phyloP scores from a whole-genome alignment of 1,140 invertebrate species.

The Diachasma alloeum region DNA sequence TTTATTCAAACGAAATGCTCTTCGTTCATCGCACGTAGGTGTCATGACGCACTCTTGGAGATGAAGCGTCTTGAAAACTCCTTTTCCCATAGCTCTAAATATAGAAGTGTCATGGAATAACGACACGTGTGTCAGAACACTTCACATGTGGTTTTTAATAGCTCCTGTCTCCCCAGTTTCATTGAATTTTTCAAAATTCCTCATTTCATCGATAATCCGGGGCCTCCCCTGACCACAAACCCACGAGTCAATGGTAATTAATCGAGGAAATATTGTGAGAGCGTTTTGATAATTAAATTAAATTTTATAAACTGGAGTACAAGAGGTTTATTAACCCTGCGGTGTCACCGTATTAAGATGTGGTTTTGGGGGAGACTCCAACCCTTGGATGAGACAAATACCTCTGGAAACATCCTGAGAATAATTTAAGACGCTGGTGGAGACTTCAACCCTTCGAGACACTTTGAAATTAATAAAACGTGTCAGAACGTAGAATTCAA shows the following conservation, averaged over 20 bases:
- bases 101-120: constrained; percentile 46
- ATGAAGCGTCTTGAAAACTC: constrained; percentile 21
- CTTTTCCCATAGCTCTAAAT: constrained; percentile 56
- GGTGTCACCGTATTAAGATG: constrained; percentile 47
- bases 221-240: too few species aligned
- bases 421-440: constrained; percentile 39
- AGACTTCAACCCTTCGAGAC: neutral
- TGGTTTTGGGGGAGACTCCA: constrained; percentile 36
- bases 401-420: constrained; percentile 40
- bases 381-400: constrained; percentile 42
- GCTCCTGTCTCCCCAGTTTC: neutral
- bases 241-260: neutral
- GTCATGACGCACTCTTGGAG: constrained; percentile 12
- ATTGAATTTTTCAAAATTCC: neutral
- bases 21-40: constrained; percentile 10
- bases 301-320: neutral
- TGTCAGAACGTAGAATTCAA: neutral
- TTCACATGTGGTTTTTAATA: constrained; percentile 38
- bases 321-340: constrained; percentile 47
- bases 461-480: neutral
- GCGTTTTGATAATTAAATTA: neutral
- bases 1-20: neutral
- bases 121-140: constrained; percentile 27
- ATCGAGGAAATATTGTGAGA: neutral
- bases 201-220: neutral